Evolutionary conservation across 1,140 invertebrate genomes (phyloP).

Genomic region (Dufourea novaeangliae): DNA sequence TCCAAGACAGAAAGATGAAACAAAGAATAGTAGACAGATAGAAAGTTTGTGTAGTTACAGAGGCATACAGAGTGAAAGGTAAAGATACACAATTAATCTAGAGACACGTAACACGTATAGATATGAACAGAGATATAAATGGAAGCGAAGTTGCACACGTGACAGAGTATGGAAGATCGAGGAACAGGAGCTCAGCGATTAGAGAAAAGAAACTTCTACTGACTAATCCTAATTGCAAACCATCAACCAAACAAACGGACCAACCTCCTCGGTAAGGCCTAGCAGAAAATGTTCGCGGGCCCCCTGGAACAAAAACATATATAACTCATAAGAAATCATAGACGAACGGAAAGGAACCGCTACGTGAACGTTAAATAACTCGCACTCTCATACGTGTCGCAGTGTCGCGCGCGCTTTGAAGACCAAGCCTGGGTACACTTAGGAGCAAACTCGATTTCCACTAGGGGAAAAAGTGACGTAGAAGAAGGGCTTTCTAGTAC

Average conservation of each 20-base stretch:
- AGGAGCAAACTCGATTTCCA: too few relatives aligned
- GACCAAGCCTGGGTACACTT: too few relatives aligned
- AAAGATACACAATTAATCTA: constrained; percentile 40
- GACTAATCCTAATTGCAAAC: constrained; percentile 77
- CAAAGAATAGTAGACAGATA: too few relatives aligned
- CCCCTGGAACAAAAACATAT: constrained; percentile 81
- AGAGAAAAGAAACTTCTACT: constrained; percentile 72
- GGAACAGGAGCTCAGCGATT: constrained; percentile 42
- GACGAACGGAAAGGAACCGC: constrained; percentile 67
- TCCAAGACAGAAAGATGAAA: too few relatives aligned
- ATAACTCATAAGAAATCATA: constrained; percentile 79
- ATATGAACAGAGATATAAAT: constrained; percentile 30
- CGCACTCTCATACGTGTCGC: constrained; percentile 31
- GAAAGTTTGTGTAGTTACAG: constrained; percentile 6
- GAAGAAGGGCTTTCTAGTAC: too few relatives aligned
- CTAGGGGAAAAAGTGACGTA: too few relatives aligned
- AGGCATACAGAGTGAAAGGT: constrained; percentile 27
- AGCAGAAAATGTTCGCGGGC: constrained; percentile 79
- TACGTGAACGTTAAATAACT: constrained; percentile 56
- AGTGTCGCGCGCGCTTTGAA: too few relatives aligned
- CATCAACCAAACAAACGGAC: constrained; percentile 75
- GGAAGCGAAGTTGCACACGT: constrained; percentile 47
- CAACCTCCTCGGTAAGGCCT: constrained; percentile 81
- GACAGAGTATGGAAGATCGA: constrained; percentile 45
- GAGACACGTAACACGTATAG: constrained; percentile 4